Percentiles rank a stretch among this genome's conserved stretches.
Evolutionary conservation across 2,888 invertebrate species (phyloP).

Genomic region (Cryptocephalus primarius): DNA sequence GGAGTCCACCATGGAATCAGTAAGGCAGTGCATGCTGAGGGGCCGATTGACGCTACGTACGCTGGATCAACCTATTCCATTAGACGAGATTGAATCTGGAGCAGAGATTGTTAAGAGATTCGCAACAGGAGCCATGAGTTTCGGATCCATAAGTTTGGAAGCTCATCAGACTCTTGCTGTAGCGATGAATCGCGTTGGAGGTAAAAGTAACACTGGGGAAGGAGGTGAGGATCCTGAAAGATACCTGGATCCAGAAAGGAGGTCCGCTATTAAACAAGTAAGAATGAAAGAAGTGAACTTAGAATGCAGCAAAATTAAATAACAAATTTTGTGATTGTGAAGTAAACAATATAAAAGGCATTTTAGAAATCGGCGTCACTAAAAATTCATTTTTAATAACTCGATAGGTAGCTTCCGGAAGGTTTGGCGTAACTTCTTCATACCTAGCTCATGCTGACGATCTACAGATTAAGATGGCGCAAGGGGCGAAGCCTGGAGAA

Average conservation of each 20-base stretch:
- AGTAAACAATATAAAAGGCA: too few relatives aligned
- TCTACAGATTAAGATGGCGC: constrained; percentile 98
- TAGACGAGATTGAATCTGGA: constrained; percentile 87
- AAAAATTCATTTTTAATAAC: too few relatives aligned
- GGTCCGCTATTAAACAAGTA: constrained; percentile 94
- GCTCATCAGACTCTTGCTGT: constrained; percentile 91
- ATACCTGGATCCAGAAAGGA: constrained; percentile 52
- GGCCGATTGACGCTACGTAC: constrained; percentile 85
- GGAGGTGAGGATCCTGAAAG: constrained; percentile 80
- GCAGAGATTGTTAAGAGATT: constrained; percentile 92
- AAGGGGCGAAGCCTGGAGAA: constrained; percentile 98
- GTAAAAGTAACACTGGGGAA: constrained; percentile 97
- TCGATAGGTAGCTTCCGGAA: constrained; percentile 70
- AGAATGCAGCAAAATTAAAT: too few relatives aligned
- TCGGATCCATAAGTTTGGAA: constrained; percentile 82
- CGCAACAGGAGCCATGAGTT: constrained; percentile 57
- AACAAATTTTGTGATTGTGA: too few relatives aligned
- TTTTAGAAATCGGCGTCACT: too few relatives aligned
- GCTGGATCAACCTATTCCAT: constrained; percentile 64
- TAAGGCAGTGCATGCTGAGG: constrained; percentile 77
- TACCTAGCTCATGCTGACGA: constrained; percentile 97
- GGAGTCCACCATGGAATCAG: constrained; percentile 77
- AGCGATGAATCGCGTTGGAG: constrained; percentile 77
- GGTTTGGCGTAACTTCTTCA: constrained; percentile 96
- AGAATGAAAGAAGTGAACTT: too few relatives aligned